Base-by-base conservation (phyloP, 2,797 vertebrate genomes). In the Arnoldichthys spilopterus region DNA sequence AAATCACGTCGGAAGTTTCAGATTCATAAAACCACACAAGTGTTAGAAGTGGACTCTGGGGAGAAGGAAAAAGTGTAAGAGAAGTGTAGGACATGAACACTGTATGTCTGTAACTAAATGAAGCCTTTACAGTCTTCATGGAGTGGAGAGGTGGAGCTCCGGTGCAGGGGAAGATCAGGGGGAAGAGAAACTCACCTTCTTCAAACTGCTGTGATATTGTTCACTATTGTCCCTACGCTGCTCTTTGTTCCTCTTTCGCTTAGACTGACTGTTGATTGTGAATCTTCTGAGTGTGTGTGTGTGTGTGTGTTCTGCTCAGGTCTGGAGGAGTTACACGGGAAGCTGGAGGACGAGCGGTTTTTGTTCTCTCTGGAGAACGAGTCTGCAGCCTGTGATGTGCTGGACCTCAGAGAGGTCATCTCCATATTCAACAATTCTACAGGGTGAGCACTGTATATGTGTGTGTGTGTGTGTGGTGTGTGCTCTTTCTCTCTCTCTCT, bases 321-420 rank as follows among this genome's bases (percentile, higher is more conserved):
- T 12, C 61, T 74, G 51, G 93, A 94, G 85, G 91, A 92, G 81
- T 92, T 95, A 32, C 93, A 94, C 2, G 93, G 92, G 1, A 94
- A 94, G 86, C 83, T 95, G 82, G 93, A 95, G 37, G 92, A 93
- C 0, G 94, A 95, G 81, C 90, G 91, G 1, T 94, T 95, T 34
- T 86, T 95, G 3, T 95, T 95, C 84, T 95, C 93, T 0, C 56
- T 90, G n/a, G 93, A 94, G 76, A 93, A 93, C 0, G 80, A 93
- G 3, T 91, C 93, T 0, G 94, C 93, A 1, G 91, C 92, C 0
- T 94, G 88, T 24, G 94, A 95, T 0, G 93, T 94, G 30, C 87
- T 95, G 0, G 93, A 95, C 81, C 87, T 95, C 59, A 84, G 88
- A 28, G 93, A 95, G 26, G 90, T 94, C 77, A 82, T 90, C 13